Percentiles rank a stretch among this genome's conserved stretches.
phyloP scores from a whole-genome alignment of 2,113 vertebrate genomes.

The Rhegmatorhina hoffmannsi region DNA sequence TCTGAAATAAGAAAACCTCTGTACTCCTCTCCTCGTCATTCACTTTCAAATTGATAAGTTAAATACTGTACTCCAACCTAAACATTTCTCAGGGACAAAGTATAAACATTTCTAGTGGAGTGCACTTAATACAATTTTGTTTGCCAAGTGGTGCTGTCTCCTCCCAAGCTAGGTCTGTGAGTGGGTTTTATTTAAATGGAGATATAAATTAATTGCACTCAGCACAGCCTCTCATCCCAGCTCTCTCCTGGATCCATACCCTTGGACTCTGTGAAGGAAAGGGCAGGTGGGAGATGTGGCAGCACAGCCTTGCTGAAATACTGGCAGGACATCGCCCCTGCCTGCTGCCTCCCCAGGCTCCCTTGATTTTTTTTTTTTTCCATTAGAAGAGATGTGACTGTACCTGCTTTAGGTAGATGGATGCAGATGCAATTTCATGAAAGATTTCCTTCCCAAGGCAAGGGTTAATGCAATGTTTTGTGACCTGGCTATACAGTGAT shows the following conservation, averaged over 20 bases:
- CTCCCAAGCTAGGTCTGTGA: constrained; percentile 16
- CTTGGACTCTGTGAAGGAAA: neutral
- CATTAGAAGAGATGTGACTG: neutral
- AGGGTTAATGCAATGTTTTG: constrained; percentile 19
- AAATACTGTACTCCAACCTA: constrained; percentile 62
- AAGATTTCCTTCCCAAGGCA: neutral
- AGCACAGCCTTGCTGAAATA: neutral
- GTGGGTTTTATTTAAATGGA: constrained; percentile 61
- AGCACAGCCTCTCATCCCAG: constrained; percentile 21
- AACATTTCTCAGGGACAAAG: constrained; percentile 64
- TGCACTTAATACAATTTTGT: constrained; percentile 66
- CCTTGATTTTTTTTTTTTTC: neutral
- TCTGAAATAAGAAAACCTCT: constrained; percentile 47
- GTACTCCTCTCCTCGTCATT: constrained; percentile 17
- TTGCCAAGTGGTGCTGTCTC: constrained; percentile 51
- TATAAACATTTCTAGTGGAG: constrained; percentile 68
- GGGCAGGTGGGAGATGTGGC: neutral
- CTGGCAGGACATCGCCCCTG: neutral
- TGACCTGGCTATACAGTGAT: neutral
- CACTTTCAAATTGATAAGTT: constrained; percentile 53
- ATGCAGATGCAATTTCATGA: neutral
- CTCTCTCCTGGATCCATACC: neutral
- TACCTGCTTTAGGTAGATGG: neutral
- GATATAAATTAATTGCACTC: constrained; percentile 62
- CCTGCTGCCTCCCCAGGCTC: neutral